phyloP scores from a whole-genome alignment of 2,797 vertebrate genomes.

The Anniella stebbinsi region DNA sequence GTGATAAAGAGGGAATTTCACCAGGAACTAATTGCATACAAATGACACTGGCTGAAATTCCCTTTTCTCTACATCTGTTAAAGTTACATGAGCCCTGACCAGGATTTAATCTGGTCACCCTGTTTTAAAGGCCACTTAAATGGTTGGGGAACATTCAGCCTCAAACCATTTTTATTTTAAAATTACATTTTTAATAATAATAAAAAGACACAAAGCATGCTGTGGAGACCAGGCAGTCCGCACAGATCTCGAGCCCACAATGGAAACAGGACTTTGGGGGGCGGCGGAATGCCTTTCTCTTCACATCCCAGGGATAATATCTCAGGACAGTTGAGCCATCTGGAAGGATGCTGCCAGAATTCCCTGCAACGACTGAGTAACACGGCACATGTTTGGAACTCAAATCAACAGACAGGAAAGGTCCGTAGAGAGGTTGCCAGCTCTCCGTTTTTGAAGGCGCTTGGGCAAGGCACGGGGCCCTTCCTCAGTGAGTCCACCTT shows the following conservation, averaged over 20 bases:
- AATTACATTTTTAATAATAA: not conserved
- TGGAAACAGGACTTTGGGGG: not conserved
- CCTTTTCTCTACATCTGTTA: no score
- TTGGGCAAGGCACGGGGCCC: no score
- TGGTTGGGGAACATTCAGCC: not conserved
- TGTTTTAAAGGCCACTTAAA: not conserved
- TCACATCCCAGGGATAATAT: not conserved
- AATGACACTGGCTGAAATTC: no score
- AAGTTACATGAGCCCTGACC: no score
- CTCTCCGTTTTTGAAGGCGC: no score
- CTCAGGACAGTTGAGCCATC: not conserved
- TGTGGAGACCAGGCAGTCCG: not conserved
- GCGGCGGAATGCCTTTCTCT: not conserved
- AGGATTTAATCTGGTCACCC: no score
- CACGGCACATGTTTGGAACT: not conserved
- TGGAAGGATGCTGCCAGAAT: not conserved
- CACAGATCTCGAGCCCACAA: not conserved
- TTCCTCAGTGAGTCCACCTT: no score
- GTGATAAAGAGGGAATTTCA: no score
- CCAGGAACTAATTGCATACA: no score
- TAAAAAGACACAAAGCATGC: not conserved
- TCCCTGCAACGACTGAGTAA: not conserved
- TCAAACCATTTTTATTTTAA: not conserved
- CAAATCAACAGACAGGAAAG: not conserved
- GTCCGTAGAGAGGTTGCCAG: not conserved